phyloP scores from a whole-genome alignment of 2,888 invertebrate genomes.

The Zaprionus lineosus region DNA sequence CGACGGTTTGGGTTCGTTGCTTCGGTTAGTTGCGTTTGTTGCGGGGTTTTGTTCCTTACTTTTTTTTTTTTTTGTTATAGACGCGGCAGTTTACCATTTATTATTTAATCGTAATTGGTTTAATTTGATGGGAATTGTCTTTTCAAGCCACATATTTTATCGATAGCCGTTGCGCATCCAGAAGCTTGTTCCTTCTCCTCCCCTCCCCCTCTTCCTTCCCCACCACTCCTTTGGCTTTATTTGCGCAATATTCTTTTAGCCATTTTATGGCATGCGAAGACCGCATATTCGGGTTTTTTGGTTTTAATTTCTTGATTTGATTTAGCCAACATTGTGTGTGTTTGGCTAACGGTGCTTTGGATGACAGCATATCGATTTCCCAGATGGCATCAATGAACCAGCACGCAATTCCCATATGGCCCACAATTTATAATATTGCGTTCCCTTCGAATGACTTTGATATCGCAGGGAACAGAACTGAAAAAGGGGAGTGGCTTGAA shows the following conservation, averaged over 20 bases:
- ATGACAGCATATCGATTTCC: too few relatives aligned
- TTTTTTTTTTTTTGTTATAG: slow-evolving; percentile 14
- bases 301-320: slow-evolving; percentile 36
- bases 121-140: slow-evolving; percentile 63
- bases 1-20: too few relatives aligned
- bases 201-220: too few relatives aligned
- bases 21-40: slow-evolving; percentile 11
- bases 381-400: too few relatives aligned
- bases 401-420: too few relatives aligned
- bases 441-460: too few relatives aligned
- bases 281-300: slow-evolving; percentile 41
- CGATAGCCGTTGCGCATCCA: slow-evolving; percentile 27
- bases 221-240: too few relatives aligned
- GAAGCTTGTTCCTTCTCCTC: slow-evolving; percentile 3
- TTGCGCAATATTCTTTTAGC: too few relatives aligned
- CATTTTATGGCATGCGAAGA: slow-evolving; percentile 46
- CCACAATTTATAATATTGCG: too few relatives aligned
- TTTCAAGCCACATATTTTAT: slow-evolving; percentile 32
- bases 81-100: slow-evolving; percentile 41
- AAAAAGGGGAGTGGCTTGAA: too few relatives aligned
- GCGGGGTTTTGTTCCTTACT: slow-evolving; percentile 3
- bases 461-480: too few relatives aligned
- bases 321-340: slow-evolving; percentile 18
- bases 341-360: not conserved
- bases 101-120: slow-evolving; percentile 71